These are phyloP conservation scores for Leucoraja ocellata DNA, from an alignment of 2,797 vertebrate species.

Conservation along the genomic window DNA sequence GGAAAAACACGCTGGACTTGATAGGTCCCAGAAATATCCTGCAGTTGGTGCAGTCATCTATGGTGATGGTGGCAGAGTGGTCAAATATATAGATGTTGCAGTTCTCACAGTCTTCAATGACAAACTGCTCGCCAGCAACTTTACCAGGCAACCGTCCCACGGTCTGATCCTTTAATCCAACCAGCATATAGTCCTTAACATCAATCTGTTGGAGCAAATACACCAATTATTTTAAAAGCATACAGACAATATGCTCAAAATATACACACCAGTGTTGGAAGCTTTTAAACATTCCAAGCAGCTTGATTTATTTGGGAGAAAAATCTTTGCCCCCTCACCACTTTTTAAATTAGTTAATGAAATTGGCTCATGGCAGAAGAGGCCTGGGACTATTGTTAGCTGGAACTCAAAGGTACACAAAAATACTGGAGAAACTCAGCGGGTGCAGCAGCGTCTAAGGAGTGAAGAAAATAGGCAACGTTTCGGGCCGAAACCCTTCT, in stretches of 20 bases:
- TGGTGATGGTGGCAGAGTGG: slow-evolving; percentile 81
- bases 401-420: not conserved
- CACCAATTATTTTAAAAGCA: not conserved
- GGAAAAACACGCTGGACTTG: slow-evolving; percentile 91
- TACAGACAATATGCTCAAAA: not conserved
- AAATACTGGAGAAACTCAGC: no score
- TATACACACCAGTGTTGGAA: not conserved
- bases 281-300: not conserved
- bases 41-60: slow-evolving; percentile 90
- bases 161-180: slow-evolving; percentile 74
- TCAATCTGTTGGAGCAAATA: slow-evolving; percentile 65
- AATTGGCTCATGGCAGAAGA: not conserved
- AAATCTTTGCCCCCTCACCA: not conserved
- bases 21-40: slow-evolving; percentile 78
- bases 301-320: no score
- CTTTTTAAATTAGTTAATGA: not conserved
- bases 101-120: slow-evolving; percentile 92
- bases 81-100: slow-evolving; percentile 89
- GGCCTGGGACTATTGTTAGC: not conserved
- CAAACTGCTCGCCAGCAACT: slow-evolving; percentile 84
- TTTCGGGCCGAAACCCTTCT: no score
- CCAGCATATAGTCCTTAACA: slow-evolving; percentile 87
- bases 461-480: no score
- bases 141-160: slow-evolving; percentile 80
- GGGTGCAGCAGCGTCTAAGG: no score